Evolutionary conservation across 1,140 invertebrate species (phyloP), one percentile per base, ranked within the genome.

Genomic region (Caenorhabditis latens): DNA sequence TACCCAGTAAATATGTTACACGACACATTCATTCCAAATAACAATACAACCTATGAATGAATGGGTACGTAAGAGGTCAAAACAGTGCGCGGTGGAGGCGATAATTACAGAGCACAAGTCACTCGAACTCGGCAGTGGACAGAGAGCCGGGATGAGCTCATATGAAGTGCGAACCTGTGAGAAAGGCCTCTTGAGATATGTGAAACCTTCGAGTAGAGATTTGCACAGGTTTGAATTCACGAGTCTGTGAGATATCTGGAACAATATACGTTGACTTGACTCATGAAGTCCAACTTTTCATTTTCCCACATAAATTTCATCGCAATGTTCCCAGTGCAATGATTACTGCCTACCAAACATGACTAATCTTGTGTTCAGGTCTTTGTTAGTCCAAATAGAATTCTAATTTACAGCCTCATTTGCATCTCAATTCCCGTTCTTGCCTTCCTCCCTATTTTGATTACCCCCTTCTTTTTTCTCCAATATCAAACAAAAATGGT

Each of bases 381-480:
- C 71, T 79, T 79, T 79, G 71, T 79, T 79, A 79, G 71, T 79
- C 9, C 46, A 50, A 79, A 79, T 79, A 50, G 43, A 48, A 79
- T 79, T 79, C 71, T 79, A 79, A 79, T 79, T 79, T 79, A 50
- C 71, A 79, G 46, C 71, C 71, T 79, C 14, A 79, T 79, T 79
- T 79, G 71, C 71, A 79, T 79, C 46, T 79, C 71, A 48, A 79
- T 79, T 43, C 40, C 13, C 46, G 9, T 50, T 50, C 46, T 11
- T 21, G n/a, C 24, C n/a, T 24, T 14, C 71, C 19, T n/a, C 14
- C 13, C 40, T 40, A 11, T 79, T 53, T 53, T 53, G 50, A 3
- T 16, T 53, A 16, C n/a, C 24, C 21, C n/a, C 40, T 5, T 24
- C n/a, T 19, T 13, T 71, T 48, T 42, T 16, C 0, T 46, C 4